phyloP scores from a whole-genome alignment of 64 coral and sea anemone genomes.

The Stichodactyla helianthus region DNA sequence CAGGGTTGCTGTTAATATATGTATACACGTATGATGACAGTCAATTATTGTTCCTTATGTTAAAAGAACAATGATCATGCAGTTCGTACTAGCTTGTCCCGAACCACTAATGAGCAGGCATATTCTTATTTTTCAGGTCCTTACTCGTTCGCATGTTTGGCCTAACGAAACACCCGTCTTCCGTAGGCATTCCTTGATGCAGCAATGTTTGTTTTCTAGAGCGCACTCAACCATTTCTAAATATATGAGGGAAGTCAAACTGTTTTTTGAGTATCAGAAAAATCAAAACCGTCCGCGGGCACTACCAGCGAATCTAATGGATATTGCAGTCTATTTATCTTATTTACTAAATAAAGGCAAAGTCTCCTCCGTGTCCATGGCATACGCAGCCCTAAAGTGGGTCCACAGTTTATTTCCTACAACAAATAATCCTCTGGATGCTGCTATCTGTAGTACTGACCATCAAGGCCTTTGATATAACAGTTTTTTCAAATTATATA shows the following conservation, averaged over 20 bases:
- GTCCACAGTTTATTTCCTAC: conserved; percentile 1
- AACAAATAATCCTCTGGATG: conserved; percentile 37
- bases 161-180: not conserved
- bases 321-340: conserved; percentile 32
- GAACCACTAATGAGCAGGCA: too few relatives aligned
- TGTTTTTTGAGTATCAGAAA: not conserved
- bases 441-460: not conserved
- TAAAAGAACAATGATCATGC: not conserved
- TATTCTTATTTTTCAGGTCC: not conserved
- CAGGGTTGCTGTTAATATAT: not conserved
- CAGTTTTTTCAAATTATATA: conserved; percentile 18
- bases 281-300: not conserved
- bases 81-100: not conserved
- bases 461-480: conserved; percentile 16
- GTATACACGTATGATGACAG: not conserved
- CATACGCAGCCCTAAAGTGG: not conserved
- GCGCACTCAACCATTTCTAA: not conserved
- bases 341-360: conserved; percentile 4
- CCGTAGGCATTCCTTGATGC: not conserved
- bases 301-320: not conserved
- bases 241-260: conserved; percentile 20
- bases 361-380: not conserved
- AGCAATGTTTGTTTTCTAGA: conserved; percentile 12
- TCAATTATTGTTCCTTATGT: too few relatives aligned
- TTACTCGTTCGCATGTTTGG: not conserved